Evolutionary conservation across 2,888 invertebrate species (phyloP), one percentile per base, ranked within the genome.

Genomic region (Drosophila mimica): DNA sequence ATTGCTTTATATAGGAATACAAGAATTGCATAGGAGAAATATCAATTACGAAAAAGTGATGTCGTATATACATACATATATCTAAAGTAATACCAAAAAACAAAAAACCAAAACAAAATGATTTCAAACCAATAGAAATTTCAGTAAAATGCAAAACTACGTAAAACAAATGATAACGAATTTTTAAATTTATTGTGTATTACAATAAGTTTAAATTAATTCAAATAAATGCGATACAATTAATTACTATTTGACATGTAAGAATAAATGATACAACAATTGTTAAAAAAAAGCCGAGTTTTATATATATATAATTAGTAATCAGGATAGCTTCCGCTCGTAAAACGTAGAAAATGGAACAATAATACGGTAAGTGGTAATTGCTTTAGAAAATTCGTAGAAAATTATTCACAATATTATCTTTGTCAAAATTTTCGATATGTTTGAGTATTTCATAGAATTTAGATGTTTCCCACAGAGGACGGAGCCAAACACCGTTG

Each of bases 211-310:
- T 83, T 81, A 76, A 80, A 71, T 61, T 74, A 65, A 80, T 83
- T 79, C 73, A 81, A 81, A 88, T 76, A 88, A 85, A 85, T 85
- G 90, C 90, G 90, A 89, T 89, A 86, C 64, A 88, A 83, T 87
- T 87, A 91, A 89, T 78, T 91, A 91, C 91, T 91, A 91, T 91
- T 91, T 88, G 85, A 91, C 88, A 90, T 79, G 84, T 84, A 89
- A 90, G 84, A 91, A 91, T 82, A 91, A 91, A 90, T 74, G 78
- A 86, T 77, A 78, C 72, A 85, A 81, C 82, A 89, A 86, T 90
- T 83, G 86, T 79, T 79, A 80, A 80, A 69, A 70, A 56, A 54
- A 34, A 2, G 3, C 9, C 3, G 2, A 25, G 9, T 30, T n/a
- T 30, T 20, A 25, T 15, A 28, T 38, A 8, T 46, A 2, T 46